Evolutionary conservation across 2,797 vertebrate species (phyloP), one percentile per base, ranked within the genome.

Genomic region (Neostethus bicornis): DNA sequence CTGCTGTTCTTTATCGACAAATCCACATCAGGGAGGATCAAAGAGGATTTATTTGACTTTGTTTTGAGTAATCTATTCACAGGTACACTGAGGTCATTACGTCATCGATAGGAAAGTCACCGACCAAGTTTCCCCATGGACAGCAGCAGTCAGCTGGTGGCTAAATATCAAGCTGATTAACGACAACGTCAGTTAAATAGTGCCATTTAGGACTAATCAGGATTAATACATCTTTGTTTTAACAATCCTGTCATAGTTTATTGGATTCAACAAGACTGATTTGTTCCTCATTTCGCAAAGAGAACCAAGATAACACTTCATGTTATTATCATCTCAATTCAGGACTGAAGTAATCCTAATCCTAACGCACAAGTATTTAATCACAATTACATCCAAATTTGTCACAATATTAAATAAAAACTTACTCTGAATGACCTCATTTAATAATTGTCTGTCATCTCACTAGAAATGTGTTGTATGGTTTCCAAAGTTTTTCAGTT

Each of bases 31-130:
- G 73, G 62, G 72, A 43, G 38, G 48, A 66, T 59, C 73, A 60
- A 80, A 86, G 83, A 83, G 76, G 87, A 87, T 89, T 90, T 63
- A 84, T 74, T 73, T 64, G 80, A 58, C 80, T 72, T 55, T 64
- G 51, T 61, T 69, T 74, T 25, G 58, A 61, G 72, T 69, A 87
- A 92, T 91, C 90, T 83, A 73, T 68, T 79, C 72, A 75, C 76
- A 84, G 73, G 77, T 88, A 79, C 42, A 54, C 43, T 63, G 70
- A 83, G 83, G 61, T 75, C 68, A 74, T 82, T 55, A 69, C 60
- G 73, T 68, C 64, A 79, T 83, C 64, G 54, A 25, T 45, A 68
- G 65, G 56, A 76, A 55, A 52, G 66, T 65, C 48, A 19, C 47
- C 8, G 31, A 42, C 20, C 2, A 1, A 7, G 59, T 35, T 45